phyloP scores from a whole-genome alignment of 2,888 invertebrate genomes.

The Notodonta dromedarius region DNA sequence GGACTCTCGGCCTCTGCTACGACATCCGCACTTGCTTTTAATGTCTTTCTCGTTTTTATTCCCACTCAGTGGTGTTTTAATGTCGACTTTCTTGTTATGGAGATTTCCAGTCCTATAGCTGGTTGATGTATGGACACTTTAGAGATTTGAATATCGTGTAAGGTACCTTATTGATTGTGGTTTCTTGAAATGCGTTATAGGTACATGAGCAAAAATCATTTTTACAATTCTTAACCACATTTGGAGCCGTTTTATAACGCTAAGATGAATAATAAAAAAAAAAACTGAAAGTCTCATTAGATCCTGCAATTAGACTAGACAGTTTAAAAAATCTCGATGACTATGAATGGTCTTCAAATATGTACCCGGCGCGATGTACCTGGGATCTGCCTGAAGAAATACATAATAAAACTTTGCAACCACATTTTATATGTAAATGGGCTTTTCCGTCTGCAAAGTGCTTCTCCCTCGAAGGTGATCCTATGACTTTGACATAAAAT shows the following conservation, averaged over 20 bases:
- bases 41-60: slow-evolving; percentile 61
- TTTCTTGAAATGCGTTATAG: too few relatives aligned
- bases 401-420: slow-evolving; percentile 36
- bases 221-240: too few relatives aligned
- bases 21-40: slow-evolving; percentile 64
- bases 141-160: background rate
- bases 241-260: too few relatives aligned
- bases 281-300: background rate
- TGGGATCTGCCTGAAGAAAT: slow-evolving; percentile 21
- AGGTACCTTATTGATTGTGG: too few relatives aligned
- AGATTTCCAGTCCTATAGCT: background rate
- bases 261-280: too few relatives aligned
- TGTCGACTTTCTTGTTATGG: slow-evolving; percentile 29
- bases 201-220: too few relatives aligned
- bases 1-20: slow-evolving; percentile 44
- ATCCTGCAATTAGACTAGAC: background rate
- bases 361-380: slow-evolving; percentile 18
- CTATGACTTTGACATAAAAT: slow-evolving; percentile 61
- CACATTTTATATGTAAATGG: slow-evolving; percentile 70
- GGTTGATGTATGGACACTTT: background rate
- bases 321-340: background rate
- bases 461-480: slow-evolving; percentile 64
- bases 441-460: slow-evolving; percentile 65
- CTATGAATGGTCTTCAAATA: background rate
- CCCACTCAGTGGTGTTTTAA: slow-evolving; percentile 37